Evolutionary conservation across 2,888 invertebrate genomes (phyloP), one percentile per base, ranked within the genome.

Genomic region (Sclerodermus sp.): DNA sequence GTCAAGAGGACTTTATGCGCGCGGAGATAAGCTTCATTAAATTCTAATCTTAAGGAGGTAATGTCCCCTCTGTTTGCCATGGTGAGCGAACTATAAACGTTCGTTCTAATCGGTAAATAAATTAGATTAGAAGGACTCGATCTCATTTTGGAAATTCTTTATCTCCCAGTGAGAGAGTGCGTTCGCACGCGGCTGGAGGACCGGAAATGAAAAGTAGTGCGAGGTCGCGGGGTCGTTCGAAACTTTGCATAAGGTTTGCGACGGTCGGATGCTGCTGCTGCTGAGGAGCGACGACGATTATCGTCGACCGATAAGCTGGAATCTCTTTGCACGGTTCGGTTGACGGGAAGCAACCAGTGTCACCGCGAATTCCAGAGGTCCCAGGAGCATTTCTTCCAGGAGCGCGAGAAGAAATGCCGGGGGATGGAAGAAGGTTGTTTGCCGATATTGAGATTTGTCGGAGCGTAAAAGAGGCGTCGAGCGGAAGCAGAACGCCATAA

Each of bases 381-480:
- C 3, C 23, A 5, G 23, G 8, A n/a, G n/a, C n/a, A n/a, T n/a
- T 23, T 23, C 23, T 23, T 23, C 4, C 8, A 23, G 23, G 23
- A 8, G 3, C 8, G 8, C 4, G 23, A 5, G 23, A 23, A 8
- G 23, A 8, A 5, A 8, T 23, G n/a, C n/a, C n/a, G n/a, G 23
- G 23, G 23, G 3, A 23, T 23, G 23, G 23, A 23, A 8, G 23
- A 23, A 23, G 23, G 23, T 8, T 45, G 39, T 55, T 49, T 49
- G 46, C 41, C 42, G 49, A 64, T 63, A 63, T 64, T 65, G 57
- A 58, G 59, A 67, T 67, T 57, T 57, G 38, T 41, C 51, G 55
- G 43, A 47, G 63, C 67, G 55, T 67, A 51, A 31, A 47, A 55
- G 51, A 46, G 48, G 47, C 49, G 42, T 46, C 51, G 10, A 14